phyloP scores from a whole-genome alignment of 2,113 vertebrate genomes.

The Anarhynchus alexandrinus region DNA sequence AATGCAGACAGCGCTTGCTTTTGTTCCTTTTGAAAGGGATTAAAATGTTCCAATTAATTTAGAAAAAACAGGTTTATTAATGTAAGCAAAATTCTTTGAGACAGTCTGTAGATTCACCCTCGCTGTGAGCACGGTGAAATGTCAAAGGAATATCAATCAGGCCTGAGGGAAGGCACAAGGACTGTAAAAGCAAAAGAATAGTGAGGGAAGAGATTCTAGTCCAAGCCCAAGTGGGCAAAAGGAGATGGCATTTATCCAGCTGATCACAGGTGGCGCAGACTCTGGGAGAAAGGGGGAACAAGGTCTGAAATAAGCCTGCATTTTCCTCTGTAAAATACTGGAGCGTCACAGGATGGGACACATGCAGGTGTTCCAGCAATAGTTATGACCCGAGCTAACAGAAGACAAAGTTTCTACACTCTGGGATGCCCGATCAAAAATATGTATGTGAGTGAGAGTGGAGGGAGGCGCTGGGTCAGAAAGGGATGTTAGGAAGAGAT shows the following conservation, averaged over 20 bases:
- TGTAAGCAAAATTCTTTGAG: not conserved
- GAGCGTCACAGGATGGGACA: not conserved
- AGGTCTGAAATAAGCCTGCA: not conserved
- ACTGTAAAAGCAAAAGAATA: not conserved
- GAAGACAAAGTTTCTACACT: not conserved
- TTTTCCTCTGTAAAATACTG: not conserved
- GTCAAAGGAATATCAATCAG: not conserved
- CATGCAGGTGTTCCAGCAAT: not conserved
- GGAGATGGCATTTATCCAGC: not conserved
- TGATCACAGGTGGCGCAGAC: not conserved
- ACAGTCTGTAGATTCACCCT: not conserved
- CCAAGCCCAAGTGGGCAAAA: not conserved
- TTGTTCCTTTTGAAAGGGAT: not conserved
- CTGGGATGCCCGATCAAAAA: not conserved
- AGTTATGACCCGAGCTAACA: not conserved
- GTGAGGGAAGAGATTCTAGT: not conserved
- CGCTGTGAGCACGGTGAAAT: not conserved
- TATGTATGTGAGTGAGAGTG: rapidly evolving
- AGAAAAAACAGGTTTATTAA: not conserved
- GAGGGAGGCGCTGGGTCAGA: not conserved
- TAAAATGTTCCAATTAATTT: not conserved
- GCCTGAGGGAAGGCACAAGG: not conserved
- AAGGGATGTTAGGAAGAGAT: not conserved
- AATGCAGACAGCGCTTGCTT: not conserved
- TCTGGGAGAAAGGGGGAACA: not conserved